Percentiles rank a stretch among this genome's conserved stretches.
phyloP scores from a whole-genome alignment of 2,888 invertebrate genomes.

The Diploptera punctata region DNA sequence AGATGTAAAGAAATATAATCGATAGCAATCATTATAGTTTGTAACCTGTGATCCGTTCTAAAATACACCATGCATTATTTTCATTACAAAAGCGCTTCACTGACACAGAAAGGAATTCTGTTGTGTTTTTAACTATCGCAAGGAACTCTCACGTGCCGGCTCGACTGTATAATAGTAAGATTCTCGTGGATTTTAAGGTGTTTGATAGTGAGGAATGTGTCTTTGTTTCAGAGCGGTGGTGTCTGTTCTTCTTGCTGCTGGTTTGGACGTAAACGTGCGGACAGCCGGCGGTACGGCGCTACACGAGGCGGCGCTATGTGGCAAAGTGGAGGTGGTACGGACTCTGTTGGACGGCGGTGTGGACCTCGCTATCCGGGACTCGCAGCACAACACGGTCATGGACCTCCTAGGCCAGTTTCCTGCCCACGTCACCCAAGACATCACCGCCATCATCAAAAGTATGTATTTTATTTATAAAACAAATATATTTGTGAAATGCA shows the following conservation, averaged over 20 bases:
- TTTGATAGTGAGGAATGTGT: neutral
- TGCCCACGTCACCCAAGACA: slow-evolving; percentile 86
- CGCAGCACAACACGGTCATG: slow-evolving; percentile 81
- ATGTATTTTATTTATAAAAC: slow-evolving; percentile 52
- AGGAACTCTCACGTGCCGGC: too few relatives aligned
- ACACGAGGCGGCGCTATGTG: slow-evolving; percentile 92
- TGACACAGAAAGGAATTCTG: too few relatives aligned
- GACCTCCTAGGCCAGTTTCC: slow-evolving; percentile 88
- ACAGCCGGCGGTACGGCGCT: slow-evolving; percentile 89
- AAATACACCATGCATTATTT: too few relatives aligned
- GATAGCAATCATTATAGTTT: too few relatives aligned
- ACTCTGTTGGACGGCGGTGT: slow-evolving; percentile 82
- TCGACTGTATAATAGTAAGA: too few relatives aligned
- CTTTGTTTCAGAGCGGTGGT: slow-evolving; percentile 72
- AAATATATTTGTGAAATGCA: neutral
- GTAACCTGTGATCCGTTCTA: too few relatives aligned
- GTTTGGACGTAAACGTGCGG: slow-evolving; percentile 86
- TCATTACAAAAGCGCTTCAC: too few relatives aligned
- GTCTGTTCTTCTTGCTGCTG: slow-evolving; percentile 79
- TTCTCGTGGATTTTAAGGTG: too few relatives aligned
- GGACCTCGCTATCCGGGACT: slow-evolving; percentile 80
- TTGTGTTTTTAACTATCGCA: too few relatives aligned
- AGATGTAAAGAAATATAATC: too few relatives aligned
- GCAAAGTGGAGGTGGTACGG: slow-evolving; percentile 87
- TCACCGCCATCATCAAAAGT: slow-evolving; percentile 85